A percentile compares a stretch with the other conserved stretches of the same genome.
Conservation (phyloP, 2,888 invertebrate species). For the Acrobasis suavella region DNA sequence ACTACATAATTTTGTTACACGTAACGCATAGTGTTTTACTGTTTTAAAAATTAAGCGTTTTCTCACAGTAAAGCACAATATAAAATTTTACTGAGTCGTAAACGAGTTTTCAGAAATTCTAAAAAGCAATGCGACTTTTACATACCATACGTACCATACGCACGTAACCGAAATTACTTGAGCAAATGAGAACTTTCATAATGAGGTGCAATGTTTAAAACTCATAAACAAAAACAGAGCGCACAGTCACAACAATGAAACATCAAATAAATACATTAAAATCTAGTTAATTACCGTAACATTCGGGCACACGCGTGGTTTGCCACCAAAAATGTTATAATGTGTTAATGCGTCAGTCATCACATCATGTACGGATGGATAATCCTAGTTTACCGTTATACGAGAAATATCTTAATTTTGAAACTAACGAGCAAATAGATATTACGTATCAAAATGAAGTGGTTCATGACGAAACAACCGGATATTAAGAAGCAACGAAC, state of each 20-base stretch:
- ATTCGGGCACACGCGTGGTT: slow-evolving; percentile 15
- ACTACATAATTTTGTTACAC: slow-evolving; percentile 10
- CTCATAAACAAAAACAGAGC: slow-evolving; percentile 2
- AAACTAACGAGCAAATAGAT: slow-evolving; percentile 8
- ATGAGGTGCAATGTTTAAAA: neutral
- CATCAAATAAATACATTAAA: slow-evolving; percentile 17
- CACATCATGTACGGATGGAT: slow-evolving; percentile 3
- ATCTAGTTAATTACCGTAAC: slow-evolving; percentile 23
- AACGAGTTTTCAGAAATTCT: slow-evolving; percentile 11
- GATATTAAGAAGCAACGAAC: slow-evolving; percentile 47
- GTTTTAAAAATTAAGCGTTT: neutral
- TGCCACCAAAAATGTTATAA: slow-evolving; percentile 12
- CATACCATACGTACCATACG: no score
- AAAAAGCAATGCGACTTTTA: neutral
- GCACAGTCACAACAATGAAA: slow-evolving; percentile 18
- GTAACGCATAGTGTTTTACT: neutral
- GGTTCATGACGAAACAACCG: slow-evolving; percentile 53
- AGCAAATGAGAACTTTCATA: neutral
- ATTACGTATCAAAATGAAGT: slow-evolving; percentile 38
- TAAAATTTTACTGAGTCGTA: slow-evolving; percentile 3
- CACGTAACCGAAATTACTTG: slow-evolving; percentile 8
- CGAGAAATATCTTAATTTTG: slow-evolving; percentile 13
- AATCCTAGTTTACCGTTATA: neutral
- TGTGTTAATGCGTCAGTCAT: slow-evolving; percentile 16
- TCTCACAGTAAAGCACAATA: slow-evolving; percentile 17